Evolutionary conservation across 2,888 invertebrate genomes (phyloP).

Genomic region (Drosophila helvetica): DNA sequence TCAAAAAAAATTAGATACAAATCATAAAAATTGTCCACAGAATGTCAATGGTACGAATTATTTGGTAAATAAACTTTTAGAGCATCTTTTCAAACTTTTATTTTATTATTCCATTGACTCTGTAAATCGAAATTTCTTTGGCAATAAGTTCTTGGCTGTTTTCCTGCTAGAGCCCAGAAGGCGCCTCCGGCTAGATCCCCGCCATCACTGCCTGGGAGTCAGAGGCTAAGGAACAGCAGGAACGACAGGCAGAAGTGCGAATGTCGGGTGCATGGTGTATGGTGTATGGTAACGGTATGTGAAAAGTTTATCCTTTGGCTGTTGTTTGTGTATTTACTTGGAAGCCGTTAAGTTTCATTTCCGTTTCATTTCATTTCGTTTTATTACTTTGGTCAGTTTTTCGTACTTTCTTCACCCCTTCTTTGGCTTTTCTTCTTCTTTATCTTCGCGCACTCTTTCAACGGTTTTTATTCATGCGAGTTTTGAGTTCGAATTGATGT

Average conservation of each 20-base stretch:
- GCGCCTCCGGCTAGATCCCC: not conserved
- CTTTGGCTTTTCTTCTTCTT: not conserved
- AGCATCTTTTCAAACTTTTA: no score
- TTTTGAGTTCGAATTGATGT: constrained; percentile 51
- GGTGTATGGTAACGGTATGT: constrained; percentile 64
- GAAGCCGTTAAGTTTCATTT: constrained; percentile 79
- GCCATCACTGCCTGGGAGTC: not conserved
- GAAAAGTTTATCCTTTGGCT: constrained; percentile 68
- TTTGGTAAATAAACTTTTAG: no score
- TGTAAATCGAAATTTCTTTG: not conserved
- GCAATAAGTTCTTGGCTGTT: no score
- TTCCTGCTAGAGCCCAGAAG: not conserved
- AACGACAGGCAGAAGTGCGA: constrained; percentile 12
- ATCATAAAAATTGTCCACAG: no score
- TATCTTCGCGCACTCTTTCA: not conserved
- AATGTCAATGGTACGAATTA: no score
- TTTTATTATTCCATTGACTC: not conserved
- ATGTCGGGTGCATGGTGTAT: constrained; percentile 52
- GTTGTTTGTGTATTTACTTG: constrained; percentile 76
- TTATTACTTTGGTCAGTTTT: constrained; percentile 79
- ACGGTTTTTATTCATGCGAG: constrained; percentile 43
- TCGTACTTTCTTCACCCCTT: constrained; percentile 22
- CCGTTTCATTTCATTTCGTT: constrained; percentile 78
- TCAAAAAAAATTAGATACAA: no score
- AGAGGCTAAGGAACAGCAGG: constrained; percentile 27